phyloP scores from a whole-genome alignment of 2,797 vertebrate genomes.

The Pelobates cultripes region DNA sequence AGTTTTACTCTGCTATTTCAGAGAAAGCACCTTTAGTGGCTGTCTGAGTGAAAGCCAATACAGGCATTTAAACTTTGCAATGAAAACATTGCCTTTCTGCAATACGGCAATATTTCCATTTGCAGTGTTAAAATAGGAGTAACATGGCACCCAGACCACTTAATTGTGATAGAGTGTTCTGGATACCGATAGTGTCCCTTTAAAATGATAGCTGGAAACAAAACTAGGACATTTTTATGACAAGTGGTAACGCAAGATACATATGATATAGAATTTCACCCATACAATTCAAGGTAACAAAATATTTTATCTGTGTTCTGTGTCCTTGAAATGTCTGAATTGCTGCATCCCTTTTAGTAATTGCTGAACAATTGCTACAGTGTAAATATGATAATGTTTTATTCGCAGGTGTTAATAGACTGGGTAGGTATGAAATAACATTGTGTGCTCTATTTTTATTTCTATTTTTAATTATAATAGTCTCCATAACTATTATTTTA shows the following conservation, averaged over 20 bases:
- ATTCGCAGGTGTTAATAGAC: background rate
- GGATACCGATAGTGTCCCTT: background rate
- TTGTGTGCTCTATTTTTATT: no score
- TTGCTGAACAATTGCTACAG: conserved; percentile 12
- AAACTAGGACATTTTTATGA: background rate
- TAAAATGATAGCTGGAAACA: background rate
- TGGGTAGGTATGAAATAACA: background rate
- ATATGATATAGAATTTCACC: conserved; percentile 3
- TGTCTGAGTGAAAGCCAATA: no score
- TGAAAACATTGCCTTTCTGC: no score
- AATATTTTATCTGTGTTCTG: background rate
- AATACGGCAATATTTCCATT: no score
- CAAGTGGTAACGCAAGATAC: background rate
- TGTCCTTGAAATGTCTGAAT: conserved; percentile 11
- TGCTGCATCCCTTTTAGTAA: background rate
- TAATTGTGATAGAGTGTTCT: no score
- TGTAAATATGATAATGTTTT: background rate
- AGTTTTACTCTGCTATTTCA: no score
- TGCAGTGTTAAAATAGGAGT: no score
- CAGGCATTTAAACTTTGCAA: no score
- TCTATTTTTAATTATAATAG: no score
- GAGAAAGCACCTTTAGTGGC: no score
- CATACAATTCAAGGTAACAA: background rate
- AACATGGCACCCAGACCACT: no score
- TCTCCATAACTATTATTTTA: no score